Conservation (phyloP, 2,888 invertebrate species). For the Amblyjoppa proteus region DNA sequence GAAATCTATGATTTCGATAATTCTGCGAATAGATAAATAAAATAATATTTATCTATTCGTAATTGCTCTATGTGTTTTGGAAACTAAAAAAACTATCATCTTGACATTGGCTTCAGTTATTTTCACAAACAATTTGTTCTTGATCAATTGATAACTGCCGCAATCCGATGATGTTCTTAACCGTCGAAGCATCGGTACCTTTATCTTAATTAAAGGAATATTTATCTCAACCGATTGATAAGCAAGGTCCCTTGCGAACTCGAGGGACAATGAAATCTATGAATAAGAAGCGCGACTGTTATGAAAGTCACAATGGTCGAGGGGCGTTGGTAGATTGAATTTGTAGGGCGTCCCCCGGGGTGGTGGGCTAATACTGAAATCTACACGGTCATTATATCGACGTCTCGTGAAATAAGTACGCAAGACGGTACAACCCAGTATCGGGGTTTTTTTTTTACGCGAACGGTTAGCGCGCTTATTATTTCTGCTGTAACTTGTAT, state of each 20-base stretch:
- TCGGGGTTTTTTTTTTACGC: background rate
- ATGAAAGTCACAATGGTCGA: background rate
- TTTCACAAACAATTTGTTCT: too few relatives aligned
- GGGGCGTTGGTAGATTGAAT: background rate
- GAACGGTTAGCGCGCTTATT: background rate
- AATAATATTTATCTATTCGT: too few relatives aligned
- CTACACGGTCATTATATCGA: conserved; percentile 13
- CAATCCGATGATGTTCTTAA: too few relatives aligned
- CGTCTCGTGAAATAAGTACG: background rate
- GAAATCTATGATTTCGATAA: too few relatives aligned
- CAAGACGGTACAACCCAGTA: background rate
- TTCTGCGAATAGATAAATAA: too few relatives aligned
- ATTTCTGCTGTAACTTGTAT: conserved; percentile 47
- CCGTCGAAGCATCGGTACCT: too few relatives aligned
- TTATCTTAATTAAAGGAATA: too few relatives aligned
- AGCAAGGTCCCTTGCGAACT: background rate
- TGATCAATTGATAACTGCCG: too few relatives aligned
- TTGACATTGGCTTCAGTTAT: too few relatives aligned
- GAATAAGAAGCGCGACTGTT: background rate
- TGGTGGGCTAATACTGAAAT: background rate
- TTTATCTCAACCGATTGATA: background rate
- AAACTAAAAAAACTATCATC: too few relatives aligned
- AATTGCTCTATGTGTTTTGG: too few relatives aligned
- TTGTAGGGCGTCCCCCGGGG: background rate
- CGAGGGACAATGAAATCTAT: background rate